These are phyloP conservation scores for Achroia grisella DNA, from an alignment of 1,140 invertebrate species.

Conservation along the genomic window DNA sequence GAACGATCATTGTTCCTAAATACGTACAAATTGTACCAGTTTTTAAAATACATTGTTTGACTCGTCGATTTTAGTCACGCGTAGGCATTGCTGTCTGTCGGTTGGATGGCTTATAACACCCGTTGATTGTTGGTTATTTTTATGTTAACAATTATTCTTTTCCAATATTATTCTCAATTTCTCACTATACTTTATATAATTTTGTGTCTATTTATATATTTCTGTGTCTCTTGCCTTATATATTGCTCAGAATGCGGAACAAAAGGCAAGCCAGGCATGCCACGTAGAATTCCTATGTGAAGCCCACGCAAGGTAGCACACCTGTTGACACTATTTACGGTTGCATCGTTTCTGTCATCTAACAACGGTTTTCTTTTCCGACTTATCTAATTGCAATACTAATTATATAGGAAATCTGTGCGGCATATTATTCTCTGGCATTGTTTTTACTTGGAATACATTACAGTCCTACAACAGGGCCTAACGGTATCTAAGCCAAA, in stretches of 20 bases:
- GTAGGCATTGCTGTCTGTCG: constrained; percentile 43
- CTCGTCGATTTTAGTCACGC: constrained; percentile 49
- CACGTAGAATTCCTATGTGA: constrained; percentile 15
- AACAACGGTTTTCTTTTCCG: too few species aligned
- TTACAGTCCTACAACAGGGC: constrained; percentile 23
- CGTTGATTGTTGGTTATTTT: too few species aligned
- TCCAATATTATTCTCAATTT: too few species aligned
- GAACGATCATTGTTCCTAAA: constrained; percentile 17
- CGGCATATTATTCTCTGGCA: background rate
- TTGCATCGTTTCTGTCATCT: background rate
- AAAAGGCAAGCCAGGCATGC: constrained; percentile 13
- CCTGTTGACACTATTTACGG: constrained; percentile 15
- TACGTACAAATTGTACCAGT: constrained; percentile 20
- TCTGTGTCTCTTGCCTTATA: constrained; percentile 8
- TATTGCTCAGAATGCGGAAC: constrained; percentile 17
- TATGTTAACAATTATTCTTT: too few species aligned
- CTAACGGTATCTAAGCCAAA: constrained; percentile 49
- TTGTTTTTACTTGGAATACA: background rate
- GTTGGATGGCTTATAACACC: constrained; percentile 28
- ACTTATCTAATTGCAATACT: background rate
- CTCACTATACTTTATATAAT: too few species aligned
- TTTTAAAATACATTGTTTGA: constrained; percentile 20
- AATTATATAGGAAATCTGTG: background rate
- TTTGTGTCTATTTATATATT: too few species aligned
- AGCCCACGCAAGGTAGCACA: constrained; percentile 20